These are phyloP conservation scores for Drosophila hydei DNA, from an alignment of 1,140 invertebrate genomes.

Conservation along the genomic window DNA sequence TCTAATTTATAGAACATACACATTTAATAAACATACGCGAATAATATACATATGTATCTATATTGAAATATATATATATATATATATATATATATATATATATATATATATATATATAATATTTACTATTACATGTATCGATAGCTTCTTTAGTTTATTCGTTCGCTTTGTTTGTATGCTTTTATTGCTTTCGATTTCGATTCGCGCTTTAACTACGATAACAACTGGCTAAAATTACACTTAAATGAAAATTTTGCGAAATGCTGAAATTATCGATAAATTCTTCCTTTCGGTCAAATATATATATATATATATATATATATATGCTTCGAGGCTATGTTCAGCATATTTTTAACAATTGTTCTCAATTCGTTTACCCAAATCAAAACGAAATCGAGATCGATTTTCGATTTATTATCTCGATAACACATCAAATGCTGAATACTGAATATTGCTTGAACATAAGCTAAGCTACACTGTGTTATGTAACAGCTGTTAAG, in stretches of 20 bases:
- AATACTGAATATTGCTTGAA: conserved; percentile 4
- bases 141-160: not conserved
- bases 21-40: conserved; percentile 1
- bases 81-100: not conserved
- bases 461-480: not conserved
- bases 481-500: not conserved
- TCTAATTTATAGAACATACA: conserved; percentile 7
- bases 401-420: not conserved
- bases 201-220: conserved; percentile 6
- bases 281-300: not conserved
- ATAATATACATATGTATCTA: not conserved
- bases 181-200: conserved; percentile 7
- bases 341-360: not conserved
- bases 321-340: not conserved
- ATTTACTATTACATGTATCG: not conserved
- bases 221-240: conserved; percentile 1
- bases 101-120: not conserved
- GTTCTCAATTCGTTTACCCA: not conserved
- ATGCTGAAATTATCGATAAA: conserved; percentile 1
- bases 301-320: not conserved
- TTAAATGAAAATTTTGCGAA: not conserved
- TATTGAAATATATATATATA: not conserved
- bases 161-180: not conserved
- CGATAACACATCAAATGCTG: conserved; percentile 4
- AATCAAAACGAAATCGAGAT: not conserved